A percentile compares a stretch with the other conserved stretches of the same genome.
These are phyloP conservation scores for Hemicordylus capensis DNA, from an alignment of 2,113 vertebrate genomes.

Conservation along the genomic window DNA sequence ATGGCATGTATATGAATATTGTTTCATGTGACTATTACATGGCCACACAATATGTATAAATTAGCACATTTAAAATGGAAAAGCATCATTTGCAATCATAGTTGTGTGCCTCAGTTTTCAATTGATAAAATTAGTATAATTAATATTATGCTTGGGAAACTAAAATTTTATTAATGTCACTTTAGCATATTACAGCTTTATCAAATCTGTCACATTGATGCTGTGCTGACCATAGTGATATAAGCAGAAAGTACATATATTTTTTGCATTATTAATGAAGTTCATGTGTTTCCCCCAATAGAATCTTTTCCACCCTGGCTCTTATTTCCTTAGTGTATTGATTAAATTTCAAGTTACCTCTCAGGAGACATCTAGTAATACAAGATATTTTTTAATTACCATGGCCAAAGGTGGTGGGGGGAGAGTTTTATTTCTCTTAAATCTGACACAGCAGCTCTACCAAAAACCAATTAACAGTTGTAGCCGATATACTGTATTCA, in stretches of 20 bases:
- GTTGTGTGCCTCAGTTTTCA: background rate
- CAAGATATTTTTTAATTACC: background rate
- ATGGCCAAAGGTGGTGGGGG: background rate
- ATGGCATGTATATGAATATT: background rate
- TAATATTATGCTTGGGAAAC: slow-evolving; percentile 23
- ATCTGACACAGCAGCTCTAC: background rate
- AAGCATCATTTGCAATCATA: background rate
- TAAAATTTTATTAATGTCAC: slow-evolving; percentile 28
- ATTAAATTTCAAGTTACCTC: background rate
- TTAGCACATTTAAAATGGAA: background rate
- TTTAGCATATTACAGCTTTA: slow-evolving; percentile 19
- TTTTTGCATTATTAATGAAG: background rate
- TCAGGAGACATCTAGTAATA: slow-evolving; percentile 9
- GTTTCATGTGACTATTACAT: background rate
- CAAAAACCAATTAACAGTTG: background rate
- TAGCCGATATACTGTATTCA: background rate
- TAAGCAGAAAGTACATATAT: background rate
- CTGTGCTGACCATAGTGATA: background rate
- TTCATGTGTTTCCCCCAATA: background rate
- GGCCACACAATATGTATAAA: background rate
- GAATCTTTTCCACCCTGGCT: background rate
- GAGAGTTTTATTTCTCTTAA: background rate
- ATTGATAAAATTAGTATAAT: slow-evolving; percentile 16
- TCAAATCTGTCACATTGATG: background rate
- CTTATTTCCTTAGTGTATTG: background rate